Conservation (phyloP, 2,888 invertebrate species). For the Fragum fragum region DNA sequence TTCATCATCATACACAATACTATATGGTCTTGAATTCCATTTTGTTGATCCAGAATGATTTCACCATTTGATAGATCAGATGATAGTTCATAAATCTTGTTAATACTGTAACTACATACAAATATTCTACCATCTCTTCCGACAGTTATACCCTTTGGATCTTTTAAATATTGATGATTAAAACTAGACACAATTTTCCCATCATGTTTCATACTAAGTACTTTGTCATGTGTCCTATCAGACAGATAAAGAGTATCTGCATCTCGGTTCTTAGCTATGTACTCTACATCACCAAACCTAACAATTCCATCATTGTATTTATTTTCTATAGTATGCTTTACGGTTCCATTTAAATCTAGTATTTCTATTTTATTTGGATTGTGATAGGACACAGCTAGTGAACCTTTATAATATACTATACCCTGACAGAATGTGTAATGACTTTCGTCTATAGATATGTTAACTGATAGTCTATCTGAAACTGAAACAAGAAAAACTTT, state of each 20-base stretch:
- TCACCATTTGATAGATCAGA: slow-evolving; percentile 4
- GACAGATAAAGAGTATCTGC: slow-evolving; percentile 1
- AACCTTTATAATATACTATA: slow-evolving; percentile 12
- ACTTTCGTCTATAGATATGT: neutral
- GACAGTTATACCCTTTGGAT: slow-evolving; percentile 6
- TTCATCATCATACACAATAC: slow-evolving; percentile 17
- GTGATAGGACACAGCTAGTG: slow-evolving; percentile 12
- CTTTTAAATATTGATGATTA: neutral
- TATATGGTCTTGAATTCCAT: neutral
- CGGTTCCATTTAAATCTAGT: slow-evolving; percentile 7
- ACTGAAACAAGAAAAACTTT: neutral
- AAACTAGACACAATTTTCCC: slow-evolving; percentile 3
- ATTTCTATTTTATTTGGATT: slow-evolving; percentile 14
- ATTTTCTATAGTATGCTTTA: neutral
- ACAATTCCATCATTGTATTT: neutral
- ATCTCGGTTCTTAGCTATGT: neutral
- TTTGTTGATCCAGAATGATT: slow-evolving; percentile 2
- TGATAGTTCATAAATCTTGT: neutral
- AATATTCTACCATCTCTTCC: slow-evolving; percentile 11
- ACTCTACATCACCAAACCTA: neutral
- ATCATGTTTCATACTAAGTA: neutral
- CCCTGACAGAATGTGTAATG: slow-evolving; percentile 12
- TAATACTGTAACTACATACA: neutral
- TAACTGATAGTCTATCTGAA: neutral
- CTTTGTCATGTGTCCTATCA: neutral